phyloP scores from a whole-genome alignment of 2,888 invertebrate genomes.

The Hecatera dysodea region DNA sequence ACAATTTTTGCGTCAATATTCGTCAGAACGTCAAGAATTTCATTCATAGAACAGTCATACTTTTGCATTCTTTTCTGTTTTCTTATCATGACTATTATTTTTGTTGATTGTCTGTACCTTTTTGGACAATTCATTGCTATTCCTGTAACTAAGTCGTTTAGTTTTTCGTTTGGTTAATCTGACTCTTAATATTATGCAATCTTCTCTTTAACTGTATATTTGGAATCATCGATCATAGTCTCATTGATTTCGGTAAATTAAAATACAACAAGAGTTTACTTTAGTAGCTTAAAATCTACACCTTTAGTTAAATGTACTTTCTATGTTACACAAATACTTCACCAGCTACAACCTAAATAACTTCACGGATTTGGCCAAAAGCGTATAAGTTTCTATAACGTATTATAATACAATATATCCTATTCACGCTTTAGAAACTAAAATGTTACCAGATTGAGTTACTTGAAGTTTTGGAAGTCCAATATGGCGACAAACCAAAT shows the following conservation, averaged over 20 bases:
- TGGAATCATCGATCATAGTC: not conserved
- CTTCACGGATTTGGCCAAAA: constrained; percentile 55
- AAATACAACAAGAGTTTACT: not conserved
- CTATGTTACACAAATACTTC: constrained; percentile 3
- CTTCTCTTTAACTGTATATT: not conserved
- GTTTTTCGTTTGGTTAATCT: no score
- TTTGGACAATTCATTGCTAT: not conserved
- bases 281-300: not conserved
- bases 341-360: constrained; percentile 57
- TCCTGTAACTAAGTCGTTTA: not conserved
- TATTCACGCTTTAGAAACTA: constrained; percentile 47
- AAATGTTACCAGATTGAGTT: constrained; percentile 47
- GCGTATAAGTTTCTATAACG: constrained; percentile 37
- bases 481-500: constrained; percentile 37
- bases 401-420: no score
- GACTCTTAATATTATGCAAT: not conserved
- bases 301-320: not conserved
- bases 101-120: not conserved
- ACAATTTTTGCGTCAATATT: constrained; percentile 25
- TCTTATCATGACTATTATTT: constrained; percentile 2
- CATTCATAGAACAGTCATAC: constrained; percentile 7
- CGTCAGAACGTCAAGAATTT: constrained; percentile 12
- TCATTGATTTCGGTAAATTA: not conserved
- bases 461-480: constrained; percentile 54
- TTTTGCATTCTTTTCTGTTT: not conserved